Conservation (phyloP, 2,888 invertebrate genomes). For the Endotricha flammealis region DNA sequence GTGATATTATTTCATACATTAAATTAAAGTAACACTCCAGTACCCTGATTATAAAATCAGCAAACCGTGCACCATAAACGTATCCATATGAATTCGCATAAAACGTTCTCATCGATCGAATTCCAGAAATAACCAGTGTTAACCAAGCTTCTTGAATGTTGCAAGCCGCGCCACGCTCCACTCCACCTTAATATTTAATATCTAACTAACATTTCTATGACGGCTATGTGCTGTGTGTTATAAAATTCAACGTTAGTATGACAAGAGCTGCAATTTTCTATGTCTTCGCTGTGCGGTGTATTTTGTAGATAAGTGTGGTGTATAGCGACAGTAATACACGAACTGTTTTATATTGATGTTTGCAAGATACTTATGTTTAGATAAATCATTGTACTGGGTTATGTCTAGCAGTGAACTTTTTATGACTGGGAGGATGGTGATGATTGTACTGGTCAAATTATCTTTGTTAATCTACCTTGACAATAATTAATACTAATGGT, state of each 20-base stretch:
- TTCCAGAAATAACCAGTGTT: conserved; percentile 59
- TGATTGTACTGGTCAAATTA: no score
- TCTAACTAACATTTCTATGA: conserved; percentile 59
- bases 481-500: no score
- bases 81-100: conserved; percentile 25
- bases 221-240: conserved; percentile 41
- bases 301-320: not conserved
- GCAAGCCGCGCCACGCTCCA: conserved; percentile 37
- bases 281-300: conserved; percentile 18
- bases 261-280: conserved; percentile 27
- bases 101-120: conserved; percentile 50
- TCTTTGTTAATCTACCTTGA: no score
- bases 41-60: conserved; percentile 22
- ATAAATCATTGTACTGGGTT: no score
- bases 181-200: conserved; percentile 64
- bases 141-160: conserved; percentile 56
- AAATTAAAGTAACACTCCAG: no score
- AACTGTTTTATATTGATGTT: not conserved
- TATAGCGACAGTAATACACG: not conserved
- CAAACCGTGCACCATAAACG: conserved; percentile 26
- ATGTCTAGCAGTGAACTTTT: no score
- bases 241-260: conserved; percentile 47
- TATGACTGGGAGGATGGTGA: no score
- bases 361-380: no score
- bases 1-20: no score